These are phyloP conservation scores for Anniella stebbinsi DNA, from an alignment of 2,797 vertebrate genomes.

Conservation along the genomic window DNA sequence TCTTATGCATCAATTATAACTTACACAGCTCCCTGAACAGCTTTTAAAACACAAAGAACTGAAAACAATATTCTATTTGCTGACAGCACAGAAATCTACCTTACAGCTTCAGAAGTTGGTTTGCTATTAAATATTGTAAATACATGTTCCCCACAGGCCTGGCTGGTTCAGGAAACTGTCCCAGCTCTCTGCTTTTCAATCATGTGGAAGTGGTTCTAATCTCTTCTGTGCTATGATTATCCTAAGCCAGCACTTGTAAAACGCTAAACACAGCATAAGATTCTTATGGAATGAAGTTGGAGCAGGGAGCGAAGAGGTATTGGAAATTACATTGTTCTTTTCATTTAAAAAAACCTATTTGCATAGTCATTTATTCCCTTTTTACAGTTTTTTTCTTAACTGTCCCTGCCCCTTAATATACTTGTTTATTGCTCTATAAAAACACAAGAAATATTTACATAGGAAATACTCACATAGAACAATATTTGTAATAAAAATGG, in stretches of 20 bases:
- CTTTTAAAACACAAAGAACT: slow-evolving; percentile 76
- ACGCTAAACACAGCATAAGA: not conserved
- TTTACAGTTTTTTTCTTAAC: not conserved
- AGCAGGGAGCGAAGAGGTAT: too few species aligned
- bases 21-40: slow-evolving; percentile 62
- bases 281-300: too few species aligned
- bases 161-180: slow-evolving; percentile 38
- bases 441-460: not conserved
- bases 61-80: slow-evolving; percentile 75
- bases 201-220: slow-evolving; percentile 39
- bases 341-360: not conserved
- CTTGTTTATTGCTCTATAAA: not conserved
- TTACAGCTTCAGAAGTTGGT: slow-evolving; percentile 68
- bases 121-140: slow-evolving; percentile 66
- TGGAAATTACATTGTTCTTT: not conserved
- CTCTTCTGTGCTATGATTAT: slow-evolving; percentile 24
- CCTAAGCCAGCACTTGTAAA: slow-evolving; percentile 42
- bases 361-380: not conserved
- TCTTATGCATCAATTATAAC: slow-evolving; percentile 69
- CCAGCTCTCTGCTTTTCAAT: slow-evolving; percentile 38
- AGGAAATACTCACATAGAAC: not conserved
- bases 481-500: not conserved
- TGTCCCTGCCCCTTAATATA: not conserved
- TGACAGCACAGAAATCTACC: slow-evolving; percentile 75
- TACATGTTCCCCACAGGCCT: slow-evolving; percentile 45